A percentile compares a stretch with the other conserved stretches of the same genome.
Evolutionary conservation across 2,888 invertebrate species (phyloP).

Genomic region (Morinoia aosen): DNA sequence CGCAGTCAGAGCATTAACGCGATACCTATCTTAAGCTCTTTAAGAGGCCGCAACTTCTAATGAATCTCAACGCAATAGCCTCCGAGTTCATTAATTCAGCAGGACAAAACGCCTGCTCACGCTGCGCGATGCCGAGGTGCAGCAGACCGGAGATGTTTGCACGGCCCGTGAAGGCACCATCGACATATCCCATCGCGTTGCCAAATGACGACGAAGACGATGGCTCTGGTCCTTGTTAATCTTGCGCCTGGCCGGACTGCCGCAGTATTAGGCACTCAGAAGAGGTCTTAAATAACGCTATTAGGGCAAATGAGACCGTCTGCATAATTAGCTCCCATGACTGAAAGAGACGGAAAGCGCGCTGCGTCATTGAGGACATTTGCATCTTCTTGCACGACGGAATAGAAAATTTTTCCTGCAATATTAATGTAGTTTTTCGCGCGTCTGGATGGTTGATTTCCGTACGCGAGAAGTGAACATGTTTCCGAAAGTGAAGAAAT

Average conservation of each 20-base stretch:
- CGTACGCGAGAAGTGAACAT: too few species aligned
- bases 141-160: neutral
- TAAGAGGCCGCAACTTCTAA: neutral
- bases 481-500: too few species aligned
- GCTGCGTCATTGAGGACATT: neutral
- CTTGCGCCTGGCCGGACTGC: neutral
- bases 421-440: neutral
- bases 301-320: neutral
- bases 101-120: neutral
- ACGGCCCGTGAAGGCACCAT: neutral
- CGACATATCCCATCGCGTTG: neutral
- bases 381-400: neutral
- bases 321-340: slow-evolving; percentile 16
- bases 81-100: neutral
- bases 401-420: neutral
- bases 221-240: neutral
- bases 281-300: slow-evolving; percentile 22
- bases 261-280: slow-evolving; percentile 14
- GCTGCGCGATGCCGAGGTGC: neutral
- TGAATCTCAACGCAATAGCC: neutral
- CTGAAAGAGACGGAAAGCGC: neutral
- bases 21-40: too few species aligned
- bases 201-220: neutral
- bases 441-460: neutral
- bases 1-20: too few species aligned